Conservation (phyloP, 2,888 invertebrate species). For the Hirudinaria manillensis region DNA sequence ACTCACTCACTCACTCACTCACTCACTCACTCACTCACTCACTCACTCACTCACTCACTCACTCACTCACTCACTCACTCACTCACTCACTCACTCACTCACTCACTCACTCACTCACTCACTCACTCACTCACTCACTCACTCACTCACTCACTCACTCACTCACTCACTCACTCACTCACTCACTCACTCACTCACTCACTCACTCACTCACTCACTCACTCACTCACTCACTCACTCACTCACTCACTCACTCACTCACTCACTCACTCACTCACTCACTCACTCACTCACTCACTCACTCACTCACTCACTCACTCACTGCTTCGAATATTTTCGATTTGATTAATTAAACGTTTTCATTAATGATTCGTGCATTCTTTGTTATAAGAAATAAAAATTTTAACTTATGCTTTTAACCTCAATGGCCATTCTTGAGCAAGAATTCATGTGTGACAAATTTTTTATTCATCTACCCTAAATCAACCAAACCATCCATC, state of each 20-base stretch:
- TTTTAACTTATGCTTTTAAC: no score
- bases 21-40: background rate
- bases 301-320: background rate
- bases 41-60: background rate
- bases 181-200: conserved; percentile 11
- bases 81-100: background rate
- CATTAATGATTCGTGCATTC: no score
- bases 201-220: conserved; percentile 4
- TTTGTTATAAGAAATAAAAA: no score
- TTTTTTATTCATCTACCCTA: no score
- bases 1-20: conserved; percentile 21
- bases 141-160: background rate
- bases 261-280: background rate
- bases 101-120: background rate
- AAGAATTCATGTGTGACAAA: no score
- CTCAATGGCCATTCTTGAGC: no score
- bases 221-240: background rate
- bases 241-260: background rate
- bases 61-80: background rate
- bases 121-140: no score
- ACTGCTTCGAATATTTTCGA: background rate
- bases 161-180: background rate
- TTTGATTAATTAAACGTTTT: background rate
- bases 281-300: background rate
- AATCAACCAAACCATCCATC: no score